Conservation (phyloP, 1,140 invertebrate species). For the Rhyzopertha dominica region DNA sequence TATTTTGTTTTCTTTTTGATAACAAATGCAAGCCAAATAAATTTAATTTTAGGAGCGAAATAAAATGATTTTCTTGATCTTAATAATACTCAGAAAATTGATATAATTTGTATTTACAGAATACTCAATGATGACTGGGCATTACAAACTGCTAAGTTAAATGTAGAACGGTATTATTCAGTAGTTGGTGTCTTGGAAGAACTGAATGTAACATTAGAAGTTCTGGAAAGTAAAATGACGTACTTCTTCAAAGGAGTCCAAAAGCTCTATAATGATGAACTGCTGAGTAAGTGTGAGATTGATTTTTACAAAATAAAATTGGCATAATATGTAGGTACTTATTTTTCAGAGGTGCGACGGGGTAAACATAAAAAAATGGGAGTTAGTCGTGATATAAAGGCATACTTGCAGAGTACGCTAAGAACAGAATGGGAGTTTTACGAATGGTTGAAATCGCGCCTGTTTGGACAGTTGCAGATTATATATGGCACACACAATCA, state of each 20-base stretch:
- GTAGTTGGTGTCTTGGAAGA: conserved; percentile 63
- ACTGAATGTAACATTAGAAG: conserved; percentile 55
- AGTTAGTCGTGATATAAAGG: conserved; percentile 30
- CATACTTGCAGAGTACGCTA: conserved; percentile 45
- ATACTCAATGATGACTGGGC: conserved; percentile 58
- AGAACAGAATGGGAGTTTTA: conserved; percentile 59
- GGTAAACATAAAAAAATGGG: conserved; percentile 35
- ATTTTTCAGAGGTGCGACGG: not conserved
- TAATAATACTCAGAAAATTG: not conserved
- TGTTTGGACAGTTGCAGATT: conserved; percentile 45
- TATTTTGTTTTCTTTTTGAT: not conserved
- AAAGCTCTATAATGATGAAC: conserved; percentile 50
- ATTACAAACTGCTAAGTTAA: conserved; percentile 56
- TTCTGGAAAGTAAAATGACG: conserved; percentile 55
- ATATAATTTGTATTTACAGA: conserved; percentile 41
- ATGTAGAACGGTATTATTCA: conserved; percentile 60
- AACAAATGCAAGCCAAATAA: conserved; percentile 6
- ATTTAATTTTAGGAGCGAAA: not conserved
- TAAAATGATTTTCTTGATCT: not conserved
- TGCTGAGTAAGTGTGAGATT: conserved; percentile 49
- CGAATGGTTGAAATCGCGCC: conserved; percentile 53
- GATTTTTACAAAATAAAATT: conserved; percentile 25
- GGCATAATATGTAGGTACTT: too few species aligned
- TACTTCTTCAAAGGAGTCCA: conserved; percentile 56
- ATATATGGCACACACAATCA: conserved; percentile 16